Percentiles rank a stretch among this genome's conserved stretches.
phyloP scores from a whole-genome alignment of 2,888 invertebrate species.

The Latrodectus hesperus region DNA sequence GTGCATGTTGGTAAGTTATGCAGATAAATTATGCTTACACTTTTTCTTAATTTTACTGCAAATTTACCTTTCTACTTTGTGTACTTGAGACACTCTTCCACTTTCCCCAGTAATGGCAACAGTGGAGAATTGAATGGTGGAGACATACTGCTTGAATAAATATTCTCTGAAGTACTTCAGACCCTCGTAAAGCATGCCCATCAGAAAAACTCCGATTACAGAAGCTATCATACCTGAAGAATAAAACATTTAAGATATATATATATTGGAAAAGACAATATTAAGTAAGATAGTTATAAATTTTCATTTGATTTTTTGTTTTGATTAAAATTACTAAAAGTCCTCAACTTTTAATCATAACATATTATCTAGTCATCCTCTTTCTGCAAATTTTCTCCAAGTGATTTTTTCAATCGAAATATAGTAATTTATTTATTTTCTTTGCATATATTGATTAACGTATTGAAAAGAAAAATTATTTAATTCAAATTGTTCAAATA shows the following conservation, averaged over 20 bases:
- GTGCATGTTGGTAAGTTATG: neutral
- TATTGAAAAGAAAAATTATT: neutral
- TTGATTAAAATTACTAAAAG: too few relatives aligned
- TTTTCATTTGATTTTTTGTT: too few relatives aligned
- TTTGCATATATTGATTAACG: neutral
- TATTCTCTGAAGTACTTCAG: conserved; percentile 86
- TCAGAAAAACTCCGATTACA: conserved; percentile 91
- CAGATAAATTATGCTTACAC: neutral
- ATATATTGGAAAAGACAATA: too few relatives aligned
- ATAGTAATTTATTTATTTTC: neutral
- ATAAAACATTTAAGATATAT: neutral
- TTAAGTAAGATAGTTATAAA: too few relatives aligned
- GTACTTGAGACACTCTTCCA: conserved; percentile 53
- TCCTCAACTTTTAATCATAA: neutral
- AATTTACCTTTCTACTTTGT: conserved; percentile 63
- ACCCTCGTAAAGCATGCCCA: conserved; percentile 96
- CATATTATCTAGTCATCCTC: too few relatives aligned
- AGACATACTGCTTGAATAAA: conserved; percentile 60
- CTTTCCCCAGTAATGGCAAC: conserved; percentile 65
- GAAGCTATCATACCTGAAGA: conserved; percentile 83
- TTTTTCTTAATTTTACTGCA: neutral
- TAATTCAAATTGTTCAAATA: neutral
- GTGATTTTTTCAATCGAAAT: neutral
- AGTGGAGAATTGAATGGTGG: conserved; percentile 64
- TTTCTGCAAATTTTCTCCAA: too few relatives aligned